Conservation (phyloP, 2,113 vertebrate genomes). For the Morone chrysops region DNA sequence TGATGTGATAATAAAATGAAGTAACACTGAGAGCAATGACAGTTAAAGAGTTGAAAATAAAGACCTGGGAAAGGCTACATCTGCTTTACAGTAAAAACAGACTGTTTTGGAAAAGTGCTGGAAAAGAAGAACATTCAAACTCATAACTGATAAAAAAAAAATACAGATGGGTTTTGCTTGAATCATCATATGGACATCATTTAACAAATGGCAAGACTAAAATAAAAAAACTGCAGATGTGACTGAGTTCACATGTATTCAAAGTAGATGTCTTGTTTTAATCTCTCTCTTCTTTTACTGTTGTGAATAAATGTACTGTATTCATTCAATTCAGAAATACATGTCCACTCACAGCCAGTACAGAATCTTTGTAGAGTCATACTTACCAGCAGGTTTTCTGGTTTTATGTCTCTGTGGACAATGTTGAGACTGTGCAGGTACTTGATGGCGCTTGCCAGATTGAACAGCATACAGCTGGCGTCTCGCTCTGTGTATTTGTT, state of each 20-base stretch:
- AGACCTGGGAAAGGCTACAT: background rate
- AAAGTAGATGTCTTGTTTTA: background rate
- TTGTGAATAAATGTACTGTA: background rate
- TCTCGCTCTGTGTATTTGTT: conserved; percentile 98
- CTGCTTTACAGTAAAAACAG: background rate
- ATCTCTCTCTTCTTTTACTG: background rate
- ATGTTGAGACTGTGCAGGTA: conserved; percentile 97
- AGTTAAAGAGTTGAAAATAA: background rate
- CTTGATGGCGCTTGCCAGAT: conserved; percentile 96
- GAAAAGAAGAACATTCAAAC: background rate
- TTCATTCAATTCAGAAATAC: background rate
- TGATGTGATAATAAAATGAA: background rate
- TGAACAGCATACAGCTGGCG: conserved; percentile 98
- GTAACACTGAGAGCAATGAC: background rate
- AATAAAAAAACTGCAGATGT: background rate
- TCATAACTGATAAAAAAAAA: background rate
- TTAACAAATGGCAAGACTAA: background rate
- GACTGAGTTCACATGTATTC: background rate
- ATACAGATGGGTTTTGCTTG: background rate
- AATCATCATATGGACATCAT: background rate
- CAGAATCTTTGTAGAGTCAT: background rate
- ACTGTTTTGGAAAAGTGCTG: background rate
- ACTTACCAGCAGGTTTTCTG: conserved; percentile 96
- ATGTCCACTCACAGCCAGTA: background rate
- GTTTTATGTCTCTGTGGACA: conserved; percentile 98